Evolutionary conservation across 2,888 invertebrate species (phyloP), one percentile per base, ranked within the genome.

Genomic region (Drosophila hamatofila): DNA sequence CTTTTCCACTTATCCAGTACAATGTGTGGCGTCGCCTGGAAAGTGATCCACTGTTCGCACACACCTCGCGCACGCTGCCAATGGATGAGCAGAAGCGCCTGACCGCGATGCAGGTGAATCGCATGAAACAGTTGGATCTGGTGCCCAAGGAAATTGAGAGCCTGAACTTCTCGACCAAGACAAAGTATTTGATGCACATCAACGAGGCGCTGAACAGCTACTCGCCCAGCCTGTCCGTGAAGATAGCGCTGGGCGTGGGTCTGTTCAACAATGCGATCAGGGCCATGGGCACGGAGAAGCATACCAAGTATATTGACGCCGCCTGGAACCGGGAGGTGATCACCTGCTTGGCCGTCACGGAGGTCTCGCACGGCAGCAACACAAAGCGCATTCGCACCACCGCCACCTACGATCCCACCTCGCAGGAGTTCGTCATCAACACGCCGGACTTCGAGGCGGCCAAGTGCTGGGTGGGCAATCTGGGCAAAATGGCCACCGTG

Each of bases 401-500:
- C 9, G 98, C 98, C 6, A 97, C 95, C 0, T 99, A 96, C 93
- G 97, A 98, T 92, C 94, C 95, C 0, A 92, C 93, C 39, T 95
- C 95, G 18, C 94, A 96, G 93, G 95, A 96, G 93, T 98, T 98
- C 93, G 94, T 98, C 63, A 94, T 99, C 14, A 95, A 98, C 92
- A 97, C 98, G 1, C 98, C 99, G 0, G 97, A 98, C 93, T 97
- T 98, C 93, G 97, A 98, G 93, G 97, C 98, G 11, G 97, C 98
- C 60, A 99, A 99, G 94, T 98, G 98, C 93, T 99, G 98, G 98
- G 96, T 96, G 88, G 99, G 99, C 84, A 98, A 98, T 93, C 94
- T 97, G 94, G 97, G 97, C 94, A 96, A 96, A 93, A 96, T 96
- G 12, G 97, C 97, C 71, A 97, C 97, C 0, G 95, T 97, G 89